Evolutionary conservation across 2,113 vertebrate species (phyloP), one percentile per base, ranked within the genome.

Genomic region (Amia ocellicauda): DNA sequence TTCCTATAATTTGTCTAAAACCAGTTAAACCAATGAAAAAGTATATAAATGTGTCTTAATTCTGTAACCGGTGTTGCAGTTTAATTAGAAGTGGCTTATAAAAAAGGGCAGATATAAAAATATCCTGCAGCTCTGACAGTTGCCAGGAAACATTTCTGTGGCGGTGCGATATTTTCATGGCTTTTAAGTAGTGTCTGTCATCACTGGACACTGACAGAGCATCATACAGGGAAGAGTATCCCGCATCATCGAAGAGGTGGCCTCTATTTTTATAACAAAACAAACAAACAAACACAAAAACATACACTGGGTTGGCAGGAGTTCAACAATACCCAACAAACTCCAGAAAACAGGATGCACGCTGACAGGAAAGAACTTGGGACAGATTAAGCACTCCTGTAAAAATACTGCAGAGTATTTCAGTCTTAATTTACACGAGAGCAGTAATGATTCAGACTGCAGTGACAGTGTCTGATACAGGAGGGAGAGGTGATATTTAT

Each of bases 261-360:
- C 11, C 56, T 54, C 57, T 60, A 52, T 63, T 51, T 63, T 63
- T 63, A 42, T 29, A 58, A 69, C 64, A 13, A 66, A 52, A 66
- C 8, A 29, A 28, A 8, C 43, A 41, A 16, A 8, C 31, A 53
- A 23, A 22, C 9, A 7, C 51, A 53, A 4, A 11, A n/a, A 23
- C 47, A 64, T 53, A 55, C 53, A 41, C 51, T 65, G 60, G 60
- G 62, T 47, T 70, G 70, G 68, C 63, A 66, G 49, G 23, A 63
- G 61, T 69, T 64, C 62, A 69, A 57, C 63, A 67, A 70, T 60
- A 58, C 64, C 68, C 60, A 58, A 63, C 73, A 62, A 63, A 64
- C 51, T 57, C 51, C 61, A 59, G 49, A 74, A 71, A 78, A 78
- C 73, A 78, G 73, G 76, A 75, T 73, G 61, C 68, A 73, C 68